A percentile compares a stretch with the other conserved stretches of the same genome.
phyloP scores from a whole-genome alignment of 1,140 invertebrate species.

The Pseudobourletiella spinata region DNA sequence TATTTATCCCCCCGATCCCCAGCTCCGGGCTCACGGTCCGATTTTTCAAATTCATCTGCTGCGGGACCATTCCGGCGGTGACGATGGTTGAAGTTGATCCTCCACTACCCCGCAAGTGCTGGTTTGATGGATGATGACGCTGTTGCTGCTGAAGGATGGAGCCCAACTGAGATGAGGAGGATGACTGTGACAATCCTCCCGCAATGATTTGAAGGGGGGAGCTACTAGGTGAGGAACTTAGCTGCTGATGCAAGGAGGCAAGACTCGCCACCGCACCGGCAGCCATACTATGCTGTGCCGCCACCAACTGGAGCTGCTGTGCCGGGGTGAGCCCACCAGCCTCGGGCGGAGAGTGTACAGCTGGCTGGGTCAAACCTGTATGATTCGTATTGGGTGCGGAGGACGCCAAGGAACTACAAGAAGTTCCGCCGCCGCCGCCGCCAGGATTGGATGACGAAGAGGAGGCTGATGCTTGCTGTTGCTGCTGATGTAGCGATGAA shows the following conservation, averaged over 20 bases:
- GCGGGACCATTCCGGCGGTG: not conserved
- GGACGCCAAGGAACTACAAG: not conserved
- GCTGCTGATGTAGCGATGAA: constrained; percentile 4
- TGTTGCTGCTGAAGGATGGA: not conserved
- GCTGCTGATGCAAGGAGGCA: not conserved
- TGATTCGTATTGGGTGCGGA: constrained; percentile 16
- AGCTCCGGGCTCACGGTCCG: not conserved
- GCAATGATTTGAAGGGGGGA: not conserved
- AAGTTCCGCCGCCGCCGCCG: not conserved
- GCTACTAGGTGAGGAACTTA: not conserved
- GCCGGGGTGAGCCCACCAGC: not conserved
- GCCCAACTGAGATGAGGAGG: not conserved
- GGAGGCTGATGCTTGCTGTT: constrained; percentile 2
- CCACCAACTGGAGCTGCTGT: constrained; percentile 1
- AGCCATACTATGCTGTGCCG: no score
- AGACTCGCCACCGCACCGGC: not conserved
- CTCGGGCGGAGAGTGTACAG: constrained; percentile 2
- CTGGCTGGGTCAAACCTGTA: no score
- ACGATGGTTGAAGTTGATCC: no score
- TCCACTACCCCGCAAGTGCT: not conserved
- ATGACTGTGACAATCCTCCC: not conserved
- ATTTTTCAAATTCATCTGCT: not conserved
- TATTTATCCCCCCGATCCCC: constrained; percentile 2
- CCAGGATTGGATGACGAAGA: constrained; percentile 3
- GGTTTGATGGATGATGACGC: not conserved